These are phyloP conservation scores for Meloidogyne chitwoodi DNA, from an alignment of 1,140 invertebrate species.

Conservation along the genomic window DNA sequence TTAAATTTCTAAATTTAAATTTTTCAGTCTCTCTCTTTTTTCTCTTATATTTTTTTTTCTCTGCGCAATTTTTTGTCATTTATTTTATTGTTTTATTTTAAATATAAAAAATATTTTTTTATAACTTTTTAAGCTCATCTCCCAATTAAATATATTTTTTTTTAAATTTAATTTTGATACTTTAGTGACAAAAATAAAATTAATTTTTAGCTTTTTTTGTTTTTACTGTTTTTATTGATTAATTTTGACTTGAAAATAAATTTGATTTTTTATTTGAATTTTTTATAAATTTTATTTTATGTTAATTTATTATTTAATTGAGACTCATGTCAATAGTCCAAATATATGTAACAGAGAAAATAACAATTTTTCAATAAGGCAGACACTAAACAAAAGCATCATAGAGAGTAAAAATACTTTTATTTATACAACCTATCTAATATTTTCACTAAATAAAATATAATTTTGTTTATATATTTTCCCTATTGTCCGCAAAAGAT, in stretches of 20 bases:
- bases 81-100: not conserved
- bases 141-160: not conserved
- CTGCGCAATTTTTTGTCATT: not conserved
- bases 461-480: not conserved
- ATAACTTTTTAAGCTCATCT: not conserved
- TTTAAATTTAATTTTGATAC: not conserved
- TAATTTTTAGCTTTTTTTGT: not conserved
- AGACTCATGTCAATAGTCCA: too few relatives aligned
- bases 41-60: not conserved
- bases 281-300: too few relatives aligned
- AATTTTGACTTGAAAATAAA: not conserved
- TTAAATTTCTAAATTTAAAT: too few relatives aligned
- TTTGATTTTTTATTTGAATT: too few relatives aligned
- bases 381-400: too few relatives aligned
- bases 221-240: not conserved
- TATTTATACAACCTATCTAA: not conserved
- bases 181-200: not conserved
- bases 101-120: not conserved
- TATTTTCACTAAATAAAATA: not conserved
- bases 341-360: too few relatives aligned
- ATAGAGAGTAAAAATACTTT: too few relatives aligned
- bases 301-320: too few relatives aligned
- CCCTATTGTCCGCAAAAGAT: not conserved
- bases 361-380: too few relatives aligned
- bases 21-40: not conserved